Conservation (phyloP, 2,888 invertebrate genomes). For the Abrostola tripartita region DNA sequence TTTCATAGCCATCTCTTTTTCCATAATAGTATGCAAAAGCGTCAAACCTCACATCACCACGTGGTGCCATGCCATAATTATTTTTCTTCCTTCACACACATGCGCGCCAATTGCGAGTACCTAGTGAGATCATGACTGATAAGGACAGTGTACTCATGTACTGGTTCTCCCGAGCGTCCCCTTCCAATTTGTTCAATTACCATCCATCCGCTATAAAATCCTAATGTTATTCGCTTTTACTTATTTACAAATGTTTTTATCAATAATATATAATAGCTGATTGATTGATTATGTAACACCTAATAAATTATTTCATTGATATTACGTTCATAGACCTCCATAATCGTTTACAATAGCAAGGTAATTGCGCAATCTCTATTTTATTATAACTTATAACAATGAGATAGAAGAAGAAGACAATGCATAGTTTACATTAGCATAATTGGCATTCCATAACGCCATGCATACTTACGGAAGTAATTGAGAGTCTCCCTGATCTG, state of each 20-base stretch:
- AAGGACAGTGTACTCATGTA: neutral
- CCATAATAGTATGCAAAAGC: no score
- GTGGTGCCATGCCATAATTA: neutral
- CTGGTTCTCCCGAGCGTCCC: neutral
- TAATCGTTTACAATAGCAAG: neutral
- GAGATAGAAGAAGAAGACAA: conserved; percentile 16
- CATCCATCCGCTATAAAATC: neutral
- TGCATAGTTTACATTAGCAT: conserved; percentile 8
- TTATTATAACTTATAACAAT: conserved; percentile 7
- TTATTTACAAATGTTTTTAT: neutral
- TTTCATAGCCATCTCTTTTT: neutral
- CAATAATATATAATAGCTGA: neutral
- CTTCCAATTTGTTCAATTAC: neutral
- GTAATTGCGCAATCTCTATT: neutral
- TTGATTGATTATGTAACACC: conserved; percentile 1
- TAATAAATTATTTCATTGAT: neutral
- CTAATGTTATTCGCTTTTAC: neutral
- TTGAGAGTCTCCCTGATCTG: conserved; percentile 98
- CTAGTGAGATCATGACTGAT: neutral
- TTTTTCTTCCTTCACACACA: conserved; percentile 1
- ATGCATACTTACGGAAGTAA: conserved; percentile 96
- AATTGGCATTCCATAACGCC: neutral
- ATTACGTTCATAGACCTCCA: neutral
- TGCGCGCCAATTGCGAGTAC: neutral
- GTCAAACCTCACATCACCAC: neutral